Evolutionary conservation across 2,888 invertebrate species (phyloP).

Genomic region (Entomobrya multifasciata): DNA sequence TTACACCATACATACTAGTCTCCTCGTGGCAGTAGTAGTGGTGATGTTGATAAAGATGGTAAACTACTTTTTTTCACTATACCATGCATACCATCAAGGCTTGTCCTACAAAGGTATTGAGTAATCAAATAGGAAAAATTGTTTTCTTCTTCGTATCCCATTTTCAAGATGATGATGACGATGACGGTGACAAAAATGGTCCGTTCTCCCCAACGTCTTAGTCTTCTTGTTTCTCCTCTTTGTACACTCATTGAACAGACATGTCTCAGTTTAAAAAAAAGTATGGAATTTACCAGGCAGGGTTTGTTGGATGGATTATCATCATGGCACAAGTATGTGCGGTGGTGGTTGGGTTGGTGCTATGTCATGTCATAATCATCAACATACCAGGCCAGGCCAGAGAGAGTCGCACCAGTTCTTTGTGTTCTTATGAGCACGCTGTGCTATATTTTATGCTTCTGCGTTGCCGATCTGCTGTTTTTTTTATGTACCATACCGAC

Average conservation of each 20-base stretch:
- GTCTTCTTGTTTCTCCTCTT: conserved; percentile 38
- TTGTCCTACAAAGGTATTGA: conserved; percentile 47
- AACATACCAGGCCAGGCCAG: not conserved
- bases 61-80: conserved; percentile 35
- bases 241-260: not conserved
- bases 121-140: conserved; percentile 36
- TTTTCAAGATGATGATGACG: conserved; percentile 15
- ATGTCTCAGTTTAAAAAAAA: conserved; percentile 9
- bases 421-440: not conserved
- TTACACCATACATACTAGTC: conserved; percentile 11
- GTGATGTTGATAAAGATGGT: conserved; percentile 11
- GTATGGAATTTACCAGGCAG: conserved; percentile 13
- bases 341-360: too few species aligned
- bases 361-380: not conserved
- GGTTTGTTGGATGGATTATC: conserved; percentile 14
- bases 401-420: too few species aligned
- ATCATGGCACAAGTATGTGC: conserved; percentile 39
- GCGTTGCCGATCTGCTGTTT: not conserved
- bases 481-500: conserved; percentile 9
- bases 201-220: too few species aligned
- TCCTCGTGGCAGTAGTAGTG: not conserved
- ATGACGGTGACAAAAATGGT: conserved; percentile 52
- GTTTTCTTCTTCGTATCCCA: conserved; percentile 56
- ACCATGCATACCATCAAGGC: too few species aligned
- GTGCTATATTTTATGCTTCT: not conserved